A percentile compares a stretch with the other conserved stretches of the same genome.
These are phyloP conservation scores for Budorcas taxicolor DNA, from an alignment of 2,113 vertebrate genomes.

Conservation along the genomic window DNA sequence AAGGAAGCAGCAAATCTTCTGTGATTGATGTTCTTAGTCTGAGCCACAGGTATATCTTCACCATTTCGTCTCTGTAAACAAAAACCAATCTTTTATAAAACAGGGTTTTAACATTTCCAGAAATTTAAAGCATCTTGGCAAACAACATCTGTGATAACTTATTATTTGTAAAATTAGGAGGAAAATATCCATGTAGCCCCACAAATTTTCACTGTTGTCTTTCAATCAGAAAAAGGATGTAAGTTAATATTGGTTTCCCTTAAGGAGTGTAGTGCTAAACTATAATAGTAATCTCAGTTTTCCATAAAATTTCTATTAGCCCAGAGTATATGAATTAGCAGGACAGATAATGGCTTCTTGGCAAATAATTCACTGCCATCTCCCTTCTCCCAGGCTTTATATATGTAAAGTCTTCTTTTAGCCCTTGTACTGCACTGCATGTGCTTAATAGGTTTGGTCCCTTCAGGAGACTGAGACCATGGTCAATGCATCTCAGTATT, in stretches of 20 bases:
- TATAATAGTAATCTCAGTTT: not conserved
- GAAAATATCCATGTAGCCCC: not conserved
- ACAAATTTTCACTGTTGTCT: not conserved
- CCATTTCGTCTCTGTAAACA: conserved; percentile 91
- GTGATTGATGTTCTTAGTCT: conserved; percentile 98
- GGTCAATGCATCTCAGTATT: not conserved
- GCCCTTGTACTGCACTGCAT: no score
- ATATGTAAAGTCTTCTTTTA: not conserved
- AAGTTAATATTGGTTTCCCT: not conserved
- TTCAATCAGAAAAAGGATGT: not conserved
- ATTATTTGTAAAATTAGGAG: conserved; percentile 10
- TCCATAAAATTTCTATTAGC: not conserved
- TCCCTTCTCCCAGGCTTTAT: not conserved
- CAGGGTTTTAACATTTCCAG: not conserved
- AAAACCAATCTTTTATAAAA: conserved; percentile 65
- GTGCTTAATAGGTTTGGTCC: no score
- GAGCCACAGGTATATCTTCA: conserved; percentile 96
- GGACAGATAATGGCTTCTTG: not conserved
- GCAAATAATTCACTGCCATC: not conserved
- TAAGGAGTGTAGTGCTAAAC: not conserved
- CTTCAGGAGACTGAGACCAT: not conserved
- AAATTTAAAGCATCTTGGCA: conserved; percentile 39
- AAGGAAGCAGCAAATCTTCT: conserved; percentile 97
- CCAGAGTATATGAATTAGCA: not conserved
- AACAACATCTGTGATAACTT: not conserved